phyloP scores from a whole-genome alignment of 2,797 vertebrate genomes.

The Sparus aurata region DNA sequence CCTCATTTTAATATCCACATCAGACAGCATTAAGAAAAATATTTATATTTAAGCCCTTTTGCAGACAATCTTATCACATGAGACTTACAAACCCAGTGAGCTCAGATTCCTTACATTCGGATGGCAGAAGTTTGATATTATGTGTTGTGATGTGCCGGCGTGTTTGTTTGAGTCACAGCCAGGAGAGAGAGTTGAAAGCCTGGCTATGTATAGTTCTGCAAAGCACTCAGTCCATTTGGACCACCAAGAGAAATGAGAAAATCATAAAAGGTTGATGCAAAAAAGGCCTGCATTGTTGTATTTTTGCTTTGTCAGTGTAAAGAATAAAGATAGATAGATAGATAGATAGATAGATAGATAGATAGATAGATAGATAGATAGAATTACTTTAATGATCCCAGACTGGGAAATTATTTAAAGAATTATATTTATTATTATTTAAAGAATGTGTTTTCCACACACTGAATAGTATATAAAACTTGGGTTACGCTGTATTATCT shows the following conservation, averaged over 20 bases:
- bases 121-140: slow-evolving; percentile 20
- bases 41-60: slow-evolving; percentile 45
- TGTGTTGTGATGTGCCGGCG: slow-evolving; percentile 15
- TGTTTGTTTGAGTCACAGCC: slow-evolving; percentile 34
- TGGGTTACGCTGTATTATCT: slow-evolving; percentile 46
- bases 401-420: too few species aligned
- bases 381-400: too few species aligned
- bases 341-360: too few species aligned
- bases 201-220: slow-evolving; percentile 44
- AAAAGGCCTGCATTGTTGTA: slow-evolving; percentile 25
- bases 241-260: slow-evolving; percentile 48
- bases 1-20: slow-evolving; percentile 83
- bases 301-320: slow-evolving; percentile 17
- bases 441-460: slow-evolving; percentile 39
- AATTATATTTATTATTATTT: too few species aligned
- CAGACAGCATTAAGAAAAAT: slow-evolving; percentile 70
- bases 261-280: slow-evolving; percentile 47
- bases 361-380: too few species aligned
- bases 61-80: slow-evolving; percentile 34
- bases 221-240: slow-evolving; percentile 48
- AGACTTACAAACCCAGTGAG: slow-evolving; percentile 48
- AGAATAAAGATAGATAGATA: too few species aligned
- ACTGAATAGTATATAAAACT: slow-evolving; percentile 41
- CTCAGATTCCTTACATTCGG: slow-evolving; percentile 32
- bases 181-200: slow-evolving; percentile 45